Base-by-base conservation (phyloP, 2,113 vertebrate genomes). In the Myotis davidii region DNA sequence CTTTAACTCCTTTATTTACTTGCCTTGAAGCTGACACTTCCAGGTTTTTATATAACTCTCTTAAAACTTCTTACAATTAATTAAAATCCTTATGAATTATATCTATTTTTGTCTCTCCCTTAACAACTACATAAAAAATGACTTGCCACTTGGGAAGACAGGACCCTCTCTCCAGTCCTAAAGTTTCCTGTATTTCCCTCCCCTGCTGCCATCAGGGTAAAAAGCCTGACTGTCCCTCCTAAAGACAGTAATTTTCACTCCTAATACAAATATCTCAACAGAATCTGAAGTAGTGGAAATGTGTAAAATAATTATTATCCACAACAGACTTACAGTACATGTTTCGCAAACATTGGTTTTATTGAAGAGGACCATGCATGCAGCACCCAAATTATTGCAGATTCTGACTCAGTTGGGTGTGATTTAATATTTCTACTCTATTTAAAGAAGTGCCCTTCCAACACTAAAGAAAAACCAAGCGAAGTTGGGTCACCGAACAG, bases 361-460 rank as follows among this genome's bases (percentile, higher is more conserved):
- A 91, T 95, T 77, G 67, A 88, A 86, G 78, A 85, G 29, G 92
- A 85, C 32, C 37, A 50, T 18, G 10, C 32, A 64, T 32, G 81
- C 17, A 67, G 37, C 25, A 84, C 27, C n/a, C 79, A 90, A 39
- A 56, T 56, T 90, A 87, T 73, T 73, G 65, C 29, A 70, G 81
- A 77, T 85, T 73, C 61, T 81, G 81, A 88, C 29, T 94, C 45
- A 61, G 67, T 1, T 82, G 72, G 8, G 13, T 84, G 0, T 82
- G 81, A 74, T 37, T 95, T 83, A n/a, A 84, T 42, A 29, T 61
- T 45, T 90, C 90, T 67, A 67, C 61, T 92, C 7, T 61, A 13
- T 69, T 91, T 67, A 70, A 96, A 85, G 29, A 85, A 85, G 39
- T 45, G 29, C 37, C 76, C 70, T 90, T 65, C 50, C 23, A 91